phyloP scores from a whole-genome alignment of 1,140 invertebrate genomes.

The Xylocopa sonorina region DNA sequence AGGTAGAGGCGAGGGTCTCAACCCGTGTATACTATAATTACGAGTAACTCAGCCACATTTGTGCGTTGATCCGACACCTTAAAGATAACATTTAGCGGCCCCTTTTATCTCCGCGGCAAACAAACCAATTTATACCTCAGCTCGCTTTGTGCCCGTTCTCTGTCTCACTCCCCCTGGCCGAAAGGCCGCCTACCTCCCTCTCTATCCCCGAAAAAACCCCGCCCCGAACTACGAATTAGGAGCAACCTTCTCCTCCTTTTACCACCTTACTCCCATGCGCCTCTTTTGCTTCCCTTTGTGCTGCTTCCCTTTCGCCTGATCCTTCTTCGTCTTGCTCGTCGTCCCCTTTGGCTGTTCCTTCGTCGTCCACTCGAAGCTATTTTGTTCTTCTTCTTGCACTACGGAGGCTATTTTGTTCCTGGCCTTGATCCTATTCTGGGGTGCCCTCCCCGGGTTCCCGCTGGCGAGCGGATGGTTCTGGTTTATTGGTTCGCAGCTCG shows the following conservation, averaged over 20 bases:
- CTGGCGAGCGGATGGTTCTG: not conserved
- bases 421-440: slow-evolving; percentile 30
- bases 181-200: not conserved
- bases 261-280: slow-evolving; percentile 11
- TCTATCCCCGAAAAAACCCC: slow-evolving; percentile 26
- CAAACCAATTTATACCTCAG: slow-evolving; percentile 83
- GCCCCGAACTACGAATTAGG: slow-evolving; percentile 54
- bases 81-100: slow-evolving; percentile 83
- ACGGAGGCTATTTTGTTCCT: not conserved
- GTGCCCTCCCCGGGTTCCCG: slow-evolving; percentile 17
- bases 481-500: not conserved
- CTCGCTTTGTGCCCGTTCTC: slow-evolving; percentile 75
- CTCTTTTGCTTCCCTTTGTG: not conserved
- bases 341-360: not conserved
- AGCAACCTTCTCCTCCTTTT: slow-evolving; percentile 51
- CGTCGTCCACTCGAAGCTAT: slow-evolving; percentile 19
- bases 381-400: not conserved
- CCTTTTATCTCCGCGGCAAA: slow-evolving; percentile 83
- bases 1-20: slow-evolving; percentile 73
- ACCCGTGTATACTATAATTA: slow-evolving; percentile 82
- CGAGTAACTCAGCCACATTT: slow-evolving; percentile 83
- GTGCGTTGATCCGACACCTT: slow-evolving; percentile 83
- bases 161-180: slow-evolving; percentile 34
- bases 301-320: not conserved
- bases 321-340: not conserved